These are phyloP conservation scores for Lethenteron camtschaticum DNA, from an alignment of 2,113 vertebrate genomes.

Conservation along the genomic window DNA sequence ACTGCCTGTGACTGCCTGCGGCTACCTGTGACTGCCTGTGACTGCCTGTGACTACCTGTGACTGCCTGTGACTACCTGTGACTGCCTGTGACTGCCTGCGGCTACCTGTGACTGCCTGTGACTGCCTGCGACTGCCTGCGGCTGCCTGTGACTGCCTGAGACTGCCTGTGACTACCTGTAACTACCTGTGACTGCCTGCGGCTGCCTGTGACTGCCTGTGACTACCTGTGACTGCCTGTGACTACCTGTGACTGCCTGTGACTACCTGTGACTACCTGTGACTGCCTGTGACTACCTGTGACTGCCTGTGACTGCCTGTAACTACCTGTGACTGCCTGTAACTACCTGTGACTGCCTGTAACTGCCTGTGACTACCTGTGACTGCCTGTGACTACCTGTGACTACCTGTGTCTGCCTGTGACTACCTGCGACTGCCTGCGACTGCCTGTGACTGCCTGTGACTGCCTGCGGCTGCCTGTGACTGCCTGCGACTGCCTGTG, in stretches of 20 bases:
- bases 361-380: not conserved
- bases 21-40: slow-evolving; percentile 6
- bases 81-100: not conserved
- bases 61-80: slow-evolving; percentile 31
- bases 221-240: not conserved
- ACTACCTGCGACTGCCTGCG: slow-evolving; percentile 6
- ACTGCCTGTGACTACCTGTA: no score
- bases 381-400: slow-evolving; percentile 22
- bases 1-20: not conserved
- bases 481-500: slow-evolving; percentile 16
- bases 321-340: slow-evolving; percentile 31
- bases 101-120: not conserved
- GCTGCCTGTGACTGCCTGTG: slow-evolving; percentile 6
- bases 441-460: not conserved
- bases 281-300: slow-evolving; percentile 6
- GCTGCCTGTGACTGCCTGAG: slow-evolving; percentile 20
- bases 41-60: not conserved
- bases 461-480: slow-evolving; percentile 22
- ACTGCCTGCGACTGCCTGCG: slow-evolving; percentile 22
- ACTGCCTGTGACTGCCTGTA: not conserved
- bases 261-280: not conserved
- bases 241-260: slow-evolving; percentile 31
- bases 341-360: not conserved
- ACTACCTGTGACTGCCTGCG: not conserved
- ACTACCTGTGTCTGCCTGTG: slow-evolving; percentile 16